These are phyloP conservation scores for Lutra lutra DNA, from an alignment of 2,797 vertebrate species.

Conservation along the genomic window DNA sequence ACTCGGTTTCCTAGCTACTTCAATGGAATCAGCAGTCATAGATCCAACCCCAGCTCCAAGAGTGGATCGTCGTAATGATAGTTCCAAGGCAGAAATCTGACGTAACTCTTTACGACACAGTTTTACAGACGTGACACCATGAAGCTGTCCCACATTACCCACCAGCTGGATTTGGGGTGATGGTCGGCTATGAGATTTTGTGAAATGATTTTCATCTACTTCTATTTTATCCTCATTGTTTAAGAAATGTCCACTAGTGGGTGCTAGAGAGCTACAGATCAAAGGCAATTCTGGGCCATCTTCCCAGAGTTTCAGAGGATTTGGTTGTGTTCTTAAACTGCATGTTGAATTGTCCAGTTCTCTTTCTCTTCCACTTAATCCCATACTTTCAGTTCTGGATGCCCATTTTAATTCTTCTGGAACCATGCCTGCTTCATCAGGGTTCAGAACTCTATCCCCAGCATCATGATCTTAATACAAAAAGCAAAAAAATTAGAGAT, in stretches of 20 bases:
- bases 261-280: slow-evolving; percentile 45
- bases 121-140: slow-evolving; percentile 86
- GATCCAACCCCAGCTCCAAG: slow-evolving; percentile 83
- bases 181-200: slow-evolving; percentile 64
- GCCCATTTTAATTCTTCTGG: slow-evolving; percentile 82
- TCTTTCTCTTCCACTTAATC: slow-evolving; percentile 73
- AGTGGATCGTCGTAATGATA: slow-evolving; percentile 83
- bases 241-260: slow-evolving; percentile 62
- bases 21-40: slow-evolving; percentile 89
- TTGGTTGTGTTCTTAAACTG: slow-evolving; percentile 64
- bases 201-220: slow-evolving; percentile 61
- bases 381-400: slow-evolving; percentile 74
- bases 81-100: slow-evolving; percentile 86
- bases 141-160: slow-evolving; percentile 73
- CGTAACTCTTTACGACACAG: slow-evolving; percentile 89
- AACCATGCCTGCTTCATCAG: slow-evolving; percentile 69
- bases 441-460: slow-evolving; percentile 67
- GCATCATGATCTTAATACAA: slow-evolving; percentile 75
- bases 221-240: slow-evolving; percentile 70
- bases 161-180: slow-evolving; percentile 59
- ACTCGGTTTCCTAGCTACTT: slow-evolving; percentile 84
- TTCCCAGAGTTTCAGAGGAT: slow-evolving; percentile 68
- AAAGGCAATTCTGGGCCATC: slow-evolving; percentile 65
- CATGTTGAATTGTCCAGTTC: slow-evolving; percentile 67
- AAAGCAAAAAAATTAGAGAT: slow-evolving; percentile 55